Conservation (phyloP, 2,113 vertebrate species). For the Strix uralensis region DNA sequence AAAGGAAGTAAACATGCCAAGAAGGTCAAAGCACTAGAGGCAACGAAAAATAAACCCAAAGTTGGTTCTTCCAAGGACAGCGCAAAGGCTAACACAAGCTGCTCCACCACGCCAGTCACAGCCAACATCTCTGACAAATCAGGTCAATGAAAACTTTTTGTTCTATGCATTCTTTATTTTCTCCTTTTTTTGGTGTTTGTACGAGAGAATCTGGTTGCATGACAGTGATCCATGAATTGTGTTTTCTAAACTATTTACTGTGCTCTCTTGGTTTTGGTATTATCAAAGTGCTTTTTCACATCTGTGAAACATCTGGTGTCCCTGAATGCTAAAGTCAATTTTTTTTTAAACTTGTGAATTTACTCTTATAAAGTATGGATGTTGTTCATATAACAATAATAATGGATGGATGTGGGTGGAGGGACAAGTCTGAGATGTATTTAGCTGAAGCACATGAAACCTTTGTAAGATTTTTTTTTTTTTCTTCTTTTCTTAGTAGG, state of each 20-base stretch:
- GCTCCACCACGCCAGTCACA: constrained; percentile 75
- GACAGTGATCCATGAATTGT: constrained; percentile 27
- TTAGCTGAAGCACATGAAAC: not conserved
- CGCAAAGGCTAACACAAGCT: constrained; percentile 80
- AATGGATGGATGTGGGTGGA: not conserved
- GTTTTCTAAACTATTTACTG: constrained; percentile 31
- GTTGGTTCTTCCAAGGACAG: constrained; percentile 83
- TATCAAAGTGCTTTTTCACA: not conserved
- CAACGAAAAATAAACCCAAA: constrained; percentile 91
- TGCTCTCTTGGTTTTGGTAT: constrained; percentile 41
- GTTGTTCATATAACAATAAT: not conserved
- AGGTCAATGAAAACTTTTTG: constrained; percentile 84
- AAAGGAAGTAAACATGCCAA: constrained; percentile 98
- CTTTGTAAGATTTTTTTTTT: not conserved
- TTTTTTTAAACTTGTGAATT: not conserved
- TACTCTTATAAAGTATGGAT: not conserved
- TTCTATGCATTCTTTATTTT: constrained; percentile 72
- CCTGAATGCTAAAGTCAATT: not conserved
- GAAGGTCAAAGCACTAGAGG: constrained; percentile 98
- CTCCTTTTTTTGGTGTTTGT: constrained; percentile 22
- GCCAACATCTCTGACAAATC: constrained; percentile 83
- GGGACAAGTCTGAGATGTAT: not conserved
- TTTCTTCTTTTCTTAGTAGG: not conserved
- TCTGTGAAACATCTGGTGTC: not conserved
- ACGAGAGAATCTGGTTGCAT: constrained; percentile 31